These are phyloP conservation scores for Holacanthella duospinosa DNA, from an alignment of 2,888 invertebrate species.

Conservation along the genomic window DNA sequence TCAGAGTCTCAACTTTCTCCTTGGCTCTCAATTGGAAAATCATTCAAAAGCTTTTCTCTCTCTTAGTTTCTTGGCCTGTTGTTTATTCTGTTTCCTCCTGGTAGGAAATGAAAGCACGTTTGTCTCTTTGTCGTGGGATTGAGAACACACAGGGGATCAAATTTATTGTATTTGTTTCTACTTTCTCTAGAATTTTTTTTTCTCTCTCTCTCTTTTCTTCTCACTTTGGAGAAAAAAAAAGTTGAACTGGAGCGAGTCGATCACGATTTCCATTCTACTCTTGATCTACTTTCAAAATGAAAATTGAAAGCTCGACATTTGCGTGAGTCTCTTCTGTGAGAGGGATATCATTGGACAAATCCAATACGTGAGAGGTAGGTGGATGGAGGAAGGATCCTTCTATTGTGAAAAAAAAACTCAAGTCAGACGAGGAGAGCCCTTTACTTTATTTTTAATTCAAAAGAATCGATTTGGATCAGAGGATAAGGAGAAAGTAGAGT, in stretches of 20 bases:
- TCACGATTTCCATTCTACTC: constrained; percentile 2
- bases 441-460: neutral
- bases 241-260: neutral
- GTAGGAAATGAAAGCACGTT: neutral
- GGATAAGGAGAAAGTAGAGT: neutral
- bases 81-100: neutral
- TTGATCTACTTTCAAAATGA: constrained; percentile 1
- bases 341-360: no score
- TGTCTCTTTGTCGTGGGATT: constrained; percentile 6
- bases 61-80: neutral
- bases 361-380: no score
- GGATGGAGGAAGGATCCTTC: no score
- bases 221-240: neutral
- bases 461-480: neutral
- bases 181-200: no score
- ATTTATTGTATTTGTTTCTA: constrained; percentile 5
- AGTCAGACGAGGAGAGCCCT: no score
- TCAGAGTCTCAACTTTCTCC: no score
- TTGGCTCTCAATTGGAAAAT: neutral
- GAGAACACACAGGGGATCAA: constrained; percentile 7
- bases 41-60: neutral
- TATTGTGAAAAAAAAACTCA: no score
- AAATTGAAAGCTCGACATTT: constrained; percentile 4
- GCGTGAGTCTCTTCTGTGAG: no score
- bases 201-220: no score